phyloP scores from a whole-genome alignment of 2,888 invertebrate species.

The Elmis aenea region DNA sequence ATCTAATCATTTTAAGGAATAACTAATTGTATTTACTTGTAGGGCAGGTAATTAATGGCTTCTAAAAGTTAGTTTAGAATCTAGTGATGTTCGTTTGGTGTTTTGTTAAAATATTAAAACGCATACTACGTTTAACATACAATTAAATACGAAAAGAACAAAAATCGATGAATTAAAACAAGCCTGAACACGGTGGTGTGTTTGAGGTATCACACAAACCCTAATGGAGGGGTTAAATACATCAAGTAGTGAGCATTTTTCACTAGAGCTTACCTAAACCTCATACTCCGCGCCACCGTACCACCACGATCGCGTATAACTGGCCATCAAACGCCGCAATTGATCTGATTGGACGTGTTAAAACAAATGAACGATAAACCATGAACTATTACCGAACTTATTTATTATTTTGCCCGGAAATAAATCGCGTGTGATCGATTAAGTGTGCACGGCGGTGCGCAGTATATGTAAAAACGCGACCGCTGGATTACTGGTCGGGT shows the following conservation, averaged over 20 bases:
- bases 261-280: constrained; percentile 39
- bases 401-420: no score
- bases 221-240: constrained; percentile 47
- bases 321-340: no score
- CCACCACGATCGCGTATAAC: no score
- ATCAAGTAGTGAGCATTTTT: constrained; percentile 48
- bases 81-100: no score
- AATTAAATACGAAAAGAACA: constrained; percentile 21
- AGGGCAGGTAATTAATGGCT: no score
- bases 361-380: constrained; percentile 11
- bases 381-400: constrained; percentile 18
- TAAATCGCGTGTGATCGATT: constrained; percentile 25
- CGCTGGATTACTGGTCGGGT: constrained; percentile 25
- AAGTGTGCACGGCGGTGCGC: constrained; percentile 20
- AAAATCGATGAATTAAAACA: constrained; percentile 36
- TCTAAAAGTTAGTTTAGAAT: constrained; percentile 3
- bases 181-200: constrained; percentile 39
- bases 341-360: no score
- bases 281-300: constrained; percentile 30
- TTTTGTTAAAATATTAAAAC: constrained; percentile 1
- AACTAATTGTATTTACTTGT: no score
- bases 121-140: constrained; percentile 4
- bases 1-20: no score
- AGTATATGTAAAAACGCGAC: constrained; percentile 17
- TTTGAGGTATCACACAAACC: constrained; percentile 48